Percentiles rank a stretch among this genome's conserved stretches.
Conservation (phyloP, 2,888 invertebrate genomes). For the Cryptosula pallasiana region DNA sequence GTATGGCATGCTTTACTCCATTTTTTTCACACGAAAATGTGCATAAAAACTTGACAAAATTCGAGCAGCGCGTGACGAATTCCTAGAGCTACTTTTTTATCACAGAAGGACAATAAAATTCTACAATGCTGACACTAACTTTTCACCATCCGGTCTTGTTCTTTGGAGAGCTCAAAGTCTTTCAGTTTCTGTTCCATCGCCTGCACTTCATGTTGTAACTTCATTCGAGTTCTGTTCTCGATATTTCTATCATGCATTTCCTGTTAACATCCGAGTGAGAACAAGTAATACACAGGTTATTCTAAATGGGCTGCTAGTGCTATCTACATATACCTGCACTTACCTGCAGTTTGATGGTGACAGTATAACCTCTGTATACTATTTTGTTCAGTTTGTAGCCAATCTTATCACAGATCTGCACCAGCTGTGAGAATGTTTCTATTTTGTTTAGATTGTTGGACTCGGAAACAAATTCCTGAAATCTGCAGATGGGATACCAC, state of each 20-base stretch:
- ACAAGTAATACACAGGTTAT: too few relatives aligned
- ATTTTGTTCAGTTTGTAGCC: slow-evolving; percentile 44
- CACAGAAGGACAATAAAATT: neutral
- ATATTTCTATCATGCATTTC: slow-evolving; percentile 46
- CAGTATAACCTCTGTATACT: slow-evolving; percentile 47
- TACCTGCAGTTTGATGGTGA: slow-evolving; percentile 45
- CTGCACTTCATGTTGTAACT: slow-evolving; percentile 42
- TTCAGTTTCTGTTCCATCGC: slow-evolving; percentile 39
- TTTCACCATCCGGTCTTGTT: slow-evolving; percentile 37
- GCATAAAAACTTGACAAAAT: too few relatives aligned
- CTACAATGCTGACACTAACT: slow-evolving; percentile 31
- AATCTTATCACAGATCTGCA: slow-evolving; percentile 37
- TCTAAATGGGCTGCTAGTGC: too few relatives aligned
- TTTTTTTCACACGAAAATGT: too few relatives aligned
- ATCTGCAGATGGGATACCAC: too few relatives aligned
- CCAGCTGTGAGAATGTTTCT: slow-evolving; percentile 38
- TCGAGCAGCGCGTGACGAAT: too few relatives aligned
- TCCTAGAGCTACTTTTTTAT: neutral
- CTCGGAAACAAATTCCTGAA: slow-evolving; percentile 39
- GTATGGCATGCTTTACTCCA: too few relatives aligned
- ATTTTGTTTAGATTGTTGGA: slow-evolving; percentile 37
- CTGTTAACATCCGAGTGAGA: too few relatives aligned
- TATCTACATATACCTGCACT: too few relatives aligned
- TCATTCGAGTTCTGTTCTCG: slow-evolving; percentile 41
- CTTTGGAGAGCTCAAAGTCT: slow-evolving; percentile 37